Percentiles rank a stretch among this genome's conserved stretches.
phyloP scores from a whole-genome alignment of 2,888 invertebrate species.

The Watsonalla cultraria region DNA sequence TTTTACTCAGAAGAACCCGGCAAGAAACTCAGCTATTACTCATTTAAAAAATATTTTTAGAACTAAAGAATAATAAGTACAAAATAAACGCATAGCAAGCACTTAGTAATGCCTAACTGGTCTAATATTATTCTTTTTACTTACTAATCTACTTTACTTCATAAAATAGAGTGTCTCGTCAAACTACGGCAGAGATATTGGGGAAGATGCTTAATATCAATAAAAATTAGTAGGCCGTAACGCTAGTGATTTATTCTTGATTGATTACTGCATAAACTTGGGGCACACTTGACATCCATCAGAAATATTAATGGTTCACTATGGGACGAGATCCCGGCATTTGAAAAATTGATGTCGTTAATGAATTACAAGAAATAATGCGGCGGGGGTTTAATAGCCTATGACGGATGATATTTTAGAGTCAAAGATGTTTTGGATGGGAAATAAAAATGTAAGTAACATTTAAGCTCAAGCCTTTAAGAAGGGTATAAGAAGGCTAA shows the following conservation, averaged over 20 bases:
- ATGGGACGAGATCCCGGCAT: conserved; percentile 31
- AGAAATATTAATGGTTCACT: conserved; percentile 43
- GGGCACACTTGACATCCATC: conserved; percentile 46
- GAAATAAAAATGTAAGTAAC: too few relatives aligned
- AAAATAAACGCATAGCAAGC: too few relatives aligned
- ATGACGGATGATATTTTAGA: background rate
- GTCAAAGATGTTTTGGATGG: too few relatives aligned
- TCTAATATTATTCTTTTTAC: too few relatives aligned
- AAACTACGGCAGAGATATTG: conserved; percentile 2
- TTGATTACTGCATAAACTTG: conserved; percentile 45
- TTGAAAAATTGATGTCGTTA: conserved; percentile 40
- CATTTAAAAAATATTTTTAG: too few relatives aligned
- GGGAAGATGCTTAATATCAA: conserved; percentile 11
- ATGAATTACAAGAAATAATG: conserved; percentile 36
- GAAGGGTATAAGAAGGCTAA: too few relatives aligned
- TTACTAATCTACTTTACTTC: conserved; percentile 2
- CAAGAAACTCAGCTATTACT: too few relatives aligned
- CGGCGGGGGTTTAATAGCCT: conserved; percentile 1
- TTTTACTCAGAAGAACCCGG: too few relatives aligned
- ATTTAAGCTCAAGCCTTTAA: too few relatives aligned
- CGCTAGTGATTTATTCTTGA: conserved; percentile 29
- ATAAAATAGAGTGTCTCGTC: background rate
- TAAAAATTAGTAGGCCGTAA: conserved; percentile 18
- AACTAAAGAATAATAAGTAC: too few relatives aligned
- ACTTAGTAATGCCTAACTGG: too few relatives aligned